Conservation (phyloP, 2,797 vertebrate genomes). For the Spinibarbus caldwelli region DNA sequence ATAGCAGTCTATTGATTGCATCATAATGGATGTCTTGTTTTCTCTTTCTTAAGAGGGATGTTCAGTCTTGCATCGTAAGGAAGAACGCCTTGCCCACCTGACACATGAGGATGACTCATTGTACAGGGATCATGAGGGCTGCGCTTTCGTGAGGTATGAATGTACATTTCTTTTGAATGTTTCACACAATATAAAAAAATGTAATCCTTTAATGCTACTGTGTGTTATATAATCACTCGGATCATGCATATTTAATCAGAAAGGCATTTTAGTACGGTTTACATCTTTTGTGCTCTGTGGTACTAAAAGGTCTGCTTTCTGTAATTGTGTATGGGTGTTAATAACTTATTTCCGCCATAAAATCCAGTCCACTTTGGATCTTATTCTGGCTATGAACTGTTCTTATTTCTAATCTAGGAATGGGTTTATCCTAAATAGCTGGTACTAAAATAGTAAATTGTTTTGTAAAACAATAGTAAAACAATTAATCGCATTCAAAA, state of each 20-base stretch:
- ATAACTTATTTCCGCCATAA: not conserved
- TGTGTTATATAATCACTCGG: not conserved
- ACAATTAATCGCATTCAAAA: not conserved
- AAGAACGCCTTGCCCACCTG: conserved; percentile 53
- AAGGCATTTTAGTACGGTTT: not conserved
- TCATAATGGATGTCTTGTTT: conserved; percentile 19
- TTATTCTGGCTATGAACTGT: not conserved
- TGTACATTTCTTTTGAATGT: not conserved
- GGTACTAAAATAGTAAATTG: not conserved
- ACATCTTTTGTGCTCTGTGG: not conserved
- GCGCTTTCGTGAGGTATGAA: conserved; percentile 75
- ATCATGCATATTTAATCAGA: conserved; percentile 11
- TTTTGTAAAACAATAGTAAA: no score
- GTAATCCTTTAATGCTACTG: not conserved
- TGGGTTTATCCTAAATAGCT: not conserved
- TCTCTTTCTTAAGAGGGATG: conserved; percentile 45
- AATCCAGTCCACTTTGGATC: not conserved
- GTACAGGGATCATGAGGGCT: conserved; percentile 69
- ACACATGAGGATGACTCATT: conserved; percentile 59
- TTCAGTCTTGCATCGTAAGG: conserved; percentile 21
- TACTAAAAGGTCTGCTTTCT: not conserved
- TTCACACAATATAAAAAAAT: not conserved
- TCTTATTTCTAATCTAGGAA: not conserved
- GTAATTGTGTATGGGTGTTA: not conserved
- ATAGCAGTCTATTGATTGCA: conserved; percentile 1